Conservation (phyloP, 2,797 vertebrate genomes). For the Anniella stebbinsi region DNA sequence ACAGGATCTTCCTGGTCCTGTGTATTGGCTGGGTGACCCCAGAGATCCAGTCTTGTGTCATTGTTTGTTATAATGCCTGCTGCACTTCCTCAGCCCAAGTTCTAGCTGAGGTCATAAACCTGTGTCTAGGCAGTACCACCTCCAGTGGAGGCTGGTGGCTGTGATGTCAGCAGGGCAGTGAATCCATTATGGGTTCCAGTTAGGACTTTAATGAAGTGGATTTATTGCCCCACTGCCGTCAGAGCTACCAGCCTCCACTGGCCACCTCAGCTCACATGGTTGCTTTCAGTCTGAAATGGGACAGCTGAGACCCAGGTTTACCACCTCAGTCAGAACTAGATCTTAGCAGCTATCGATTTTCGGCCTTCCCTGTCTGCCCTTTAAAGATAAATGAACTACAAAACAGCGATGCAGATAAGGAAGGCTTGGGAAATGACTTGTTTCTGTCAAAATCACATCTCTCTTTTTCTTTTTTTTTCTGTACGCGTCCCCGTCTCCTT, state of each 20-base stretch:
- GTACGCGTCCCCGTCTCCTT: background rate
- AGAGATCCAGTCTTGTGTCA: background rate
- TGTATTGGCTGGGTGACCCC: background rate
- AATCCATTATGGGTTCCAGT: too few relatives aligned
- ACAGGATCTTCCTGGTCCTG: background rate
- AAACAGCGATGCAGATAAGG: slow-evolving; percentile 9
- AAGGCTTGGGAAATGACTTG: background rate
- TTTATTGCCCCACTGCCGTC: too few relatives aligned
- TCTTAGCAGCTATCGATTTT: background rate
- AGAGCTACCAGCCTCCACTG: too few relatives aligned
- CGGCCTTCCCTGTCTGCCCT: background rate
- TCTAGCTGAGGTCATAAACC: background rate
- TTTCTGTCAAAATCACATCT: slow-evolving; percentile 5
- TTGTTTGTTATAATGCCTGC: too few relatives aligned
- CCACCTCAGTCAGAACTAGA: background rate
- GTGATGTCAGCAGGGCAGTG: too few relatives aligned
- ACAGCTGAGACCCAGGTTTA: background rate
- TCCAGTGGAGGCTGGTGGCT: too few relatives aligned
- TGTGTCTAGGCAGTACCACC: background rate
- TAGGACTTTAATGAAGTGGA: too few relatives aligned
- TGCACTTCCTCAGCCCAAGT: background rate
- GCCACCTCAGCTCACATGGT: background rate
- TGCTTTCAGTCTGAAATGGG: background rate
- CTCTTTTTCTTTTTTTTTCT: background rate
- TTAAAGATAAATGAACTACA: background rate